These are phyloP conservation scores for Megaustenia siamemsis DNA, from an alignment of 2,888 invertebrate species.

Conservation along the genomic window DNA sequence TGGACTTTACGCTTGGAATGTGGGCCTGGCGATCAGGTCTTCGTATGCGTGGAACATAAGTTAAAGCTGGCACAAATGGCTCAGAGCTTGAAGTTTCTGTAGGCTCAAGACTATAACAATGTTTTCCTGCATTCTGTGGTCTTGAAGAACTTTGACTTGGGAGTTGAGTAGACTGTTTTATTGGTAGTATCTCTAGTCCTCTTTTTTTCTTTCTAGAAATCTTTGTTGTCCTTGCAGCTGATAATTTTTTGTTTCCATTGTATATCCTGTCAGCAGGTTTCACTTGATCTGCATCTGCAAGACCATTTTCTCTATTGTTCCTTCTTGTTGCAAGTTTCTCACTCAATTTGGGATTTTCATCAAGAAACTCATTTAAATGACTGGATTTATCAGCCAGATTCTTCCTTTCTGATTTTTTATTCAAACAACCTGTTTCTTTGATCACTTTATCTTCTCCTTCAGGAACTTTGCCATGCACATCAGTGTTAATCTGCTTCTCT, in stretches of 20 bases:
- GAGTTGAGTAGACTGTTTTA: neutral
- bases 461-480: neutral
- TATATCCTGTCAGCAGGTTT: neutral
- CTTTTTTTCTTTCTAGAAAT: constrained; percentile 2
- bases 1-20: constrained; percentile 19
- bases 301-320: neutral
- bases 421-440: neutral
- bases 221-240: constrained; percentile 9
- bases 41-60: neutral
- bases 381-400: constrained; percentile 25
- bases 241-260: neutral
- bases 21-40: constrained; percentile 30
- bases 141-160: neutral
- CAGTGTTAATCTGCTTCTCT: neutral
- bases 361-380: constrained; percentile 18
- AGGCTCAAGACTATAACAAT: neutral
- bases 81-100: neutral
- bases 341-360: constrained; percentile 27
- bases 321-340: constrained; percentile 8
- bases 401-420: constrained; percentile 3
- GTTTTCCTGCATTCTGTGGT: neutral
- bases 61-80: constrained; percentile 9
- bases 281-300: neutral
- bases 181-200: neutral
- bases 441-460: neutral